These are phyloP conservation scores for Helostoma temminkii DNA, from an alignment of 2,797 vertebrate genomes.

Conservation along the genomic window DNA sequence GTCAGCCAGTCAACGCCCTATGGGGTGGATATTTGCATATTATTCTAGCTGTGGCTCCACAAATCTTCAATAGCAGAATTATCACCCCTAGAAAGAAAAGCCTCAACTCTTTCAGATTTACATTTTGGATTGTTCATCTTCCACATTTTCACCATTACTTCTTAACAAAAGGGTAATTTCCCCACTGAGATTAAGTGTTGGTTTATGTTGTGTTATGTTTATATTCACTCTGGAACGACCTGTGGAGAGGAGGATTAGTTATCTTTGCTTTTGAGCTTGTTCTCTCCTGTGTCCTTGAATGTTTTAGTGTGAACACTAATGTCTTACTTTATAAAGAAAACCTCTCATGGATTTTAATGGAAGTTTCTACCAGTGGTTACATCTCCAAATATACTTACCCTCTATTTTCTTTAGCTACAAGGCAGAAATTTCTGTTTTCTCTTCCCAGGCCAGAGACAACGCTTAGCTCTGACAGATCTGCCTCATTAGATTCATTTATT, in stretches of 20 bases:
- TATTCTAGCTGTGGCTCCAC: conserved; percentile 73
- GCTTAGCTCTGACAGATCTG: conserved; percentile 44
- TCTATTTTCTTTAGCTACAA: conserved; percentile 21
- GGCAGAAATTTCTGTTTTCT: conserved; percentile 25
- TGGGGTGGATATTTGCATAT: conserved; percentile 82
- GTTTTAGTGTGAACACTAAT: conserved; percentile 21
- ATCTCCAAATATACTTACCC: conserved; percentile 14
- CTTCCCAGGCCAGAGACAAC: conserved; percentile 22
- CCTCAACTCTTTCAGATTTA: conserved; percentile 55
- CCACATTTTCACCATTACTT: conserved; percentile 38
- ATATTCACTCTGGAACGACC: conserved; percentile 40
- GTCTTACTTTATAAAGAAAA: conserved; percentile 19
- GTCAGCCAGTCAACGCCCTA: conserved; percentile 71
- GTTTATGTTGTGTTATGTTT: conserved; percentile 33
- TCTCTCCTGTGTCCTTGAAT: conserved; percentile 25
- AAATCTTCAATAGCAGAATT: conserved; percentile 83
- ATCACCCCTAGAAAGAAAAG: conserved; percentile 72
- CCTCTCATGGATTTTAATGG: conserved; percentile 5
- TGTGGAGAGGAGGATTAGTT: conserved; percentile 27
- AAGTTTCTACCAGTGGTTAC: conserved; percentile 12
- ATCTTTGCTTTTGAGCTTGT: conserved; percentile 29
- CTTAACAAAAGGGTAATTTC: conserved; percentile 67
- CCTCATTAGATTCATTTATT: conserved; percentile 63
- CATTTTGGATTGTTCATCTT: conserved; percentile 45
- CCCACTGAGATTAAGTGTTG: conserved; percentile 49